Evolutionary conservation across 2,888 invertebrate species (phyloP).

Genomic region (Spodoptera littoralis): DNA sequence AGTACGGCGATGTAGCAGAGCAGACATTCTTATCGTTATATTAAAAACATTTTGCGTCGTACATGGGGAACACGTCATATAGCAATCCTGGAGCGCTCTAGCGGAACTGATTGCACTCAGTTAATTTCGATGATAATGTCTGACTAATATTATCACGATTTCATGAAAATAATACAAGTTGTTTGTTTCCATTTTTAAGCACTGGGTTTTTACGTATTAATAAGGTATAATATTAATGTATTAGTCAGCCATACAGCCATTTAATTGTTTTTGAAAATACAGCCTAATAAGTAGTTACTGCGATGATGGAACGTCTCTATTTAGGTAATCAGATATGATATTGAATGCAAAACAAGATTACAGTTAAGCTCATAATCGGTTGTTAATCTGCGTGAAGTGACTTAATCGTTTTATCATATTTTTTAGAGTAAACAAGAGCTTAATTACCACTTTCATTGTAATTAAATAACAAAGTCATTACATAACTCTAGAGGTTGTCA

Average conservation of each 20-base stretch:
- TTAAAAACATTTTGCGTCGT: constrained; percentile 62
- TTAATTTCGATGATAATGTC: constrained; percentile 36
- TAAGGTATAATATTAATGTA: constrained; percentile 22
- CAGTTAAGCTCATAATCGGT: no score
- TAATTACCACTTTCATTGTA: no score
- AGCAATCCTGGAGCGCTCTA: constrained; percentile 45
- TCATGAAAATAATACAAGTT: constrained; percentile 32
- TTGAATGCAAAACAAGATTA: no score
- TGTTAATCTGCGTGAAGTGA: no score
- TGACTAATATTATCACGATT: constrained; percentile 32
- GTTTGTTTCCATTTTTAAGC: constrained; percentile 25
- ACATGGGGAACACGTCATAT: constrained; percentile 46
- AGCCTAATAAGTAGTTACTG: no score
- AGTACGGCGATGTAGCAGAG: neutral
- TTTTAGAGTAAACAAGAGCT: no score
- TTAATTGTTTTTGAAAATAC: constrained; percentile 4
- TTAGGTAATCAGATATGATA: no score
- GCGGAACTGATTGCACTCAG: constrained; percentile 60
- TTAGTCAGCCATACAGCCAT: neutral
- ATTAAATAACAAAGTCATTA: no score
- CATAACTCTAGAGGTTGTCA: no score
- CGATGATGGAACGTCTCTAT: no score
- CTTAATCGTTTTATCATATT: no score
- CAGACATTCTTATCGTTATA: constrained; percentile 25
- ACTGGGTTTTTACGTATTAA: constrained; percentile 22